Base-by-base conservation (phyloP, 2,888 invertebrate genomes). In the Drosophila mayaguana region DNA sequence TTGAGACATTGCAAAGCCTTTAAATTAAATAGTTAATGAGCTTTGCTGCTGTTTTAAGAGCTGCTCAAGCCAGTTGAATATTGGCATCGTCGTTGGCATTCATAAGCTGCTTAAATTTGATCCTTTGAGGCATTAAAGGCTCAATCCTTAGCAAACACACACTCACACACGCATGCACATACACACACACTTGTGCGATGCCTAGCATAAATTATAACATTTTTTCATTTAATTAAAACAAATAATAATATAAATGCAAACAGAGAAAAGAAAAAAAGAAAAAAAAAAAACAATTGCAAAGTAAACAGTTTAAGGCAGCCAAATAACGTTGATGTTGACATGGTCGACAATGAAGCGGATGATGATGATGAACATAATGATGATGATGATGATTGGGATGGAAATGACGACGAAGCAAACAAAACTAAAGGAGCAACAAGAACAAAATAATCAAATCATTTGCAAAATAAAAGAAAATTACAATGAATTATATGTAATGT, bases 371-470 rank as follows among this genome's bases (percentile, higher is more conserved):
- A 32, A 43, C 42, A 43, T 50, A 56, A 50, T 50, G 56, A 54
- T 62, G 53, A 50, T 62, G 53, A 50, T 61, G 63, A 45, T 46
- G 59, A 55, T 54, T 56, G 34, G 18, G 4, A 54, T 63, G 60
- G 25, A 5, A 64, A 43, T 62, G 25, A 42, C 16, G 38, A 36
- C 38, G 54, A 48, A 45, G 43, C 43, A 62, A 63, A 61, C 54
- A 61, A 61, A 78, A 56, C 63, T 65, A 60, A 66, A 51, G 59
- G 43, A 75, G 56, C 67, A 64, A 46, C 43, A 57, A 48, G 18
- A 80, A 62, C 66, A 45, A 87, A 77, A 80, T 88, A 83, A 90
- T 90, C 81, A 86, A 84, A 84, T 90, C 81, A 80, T 88, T 84
- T 72, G 55, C 68, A 68, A 86, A 84, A 86, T 80, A 75, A 90